These are phyloP conservation scores for Camponotus vicinus DNA, from an alignment of 1,140 invertebrate genomes.

Conservation along the genomic window DNA sequence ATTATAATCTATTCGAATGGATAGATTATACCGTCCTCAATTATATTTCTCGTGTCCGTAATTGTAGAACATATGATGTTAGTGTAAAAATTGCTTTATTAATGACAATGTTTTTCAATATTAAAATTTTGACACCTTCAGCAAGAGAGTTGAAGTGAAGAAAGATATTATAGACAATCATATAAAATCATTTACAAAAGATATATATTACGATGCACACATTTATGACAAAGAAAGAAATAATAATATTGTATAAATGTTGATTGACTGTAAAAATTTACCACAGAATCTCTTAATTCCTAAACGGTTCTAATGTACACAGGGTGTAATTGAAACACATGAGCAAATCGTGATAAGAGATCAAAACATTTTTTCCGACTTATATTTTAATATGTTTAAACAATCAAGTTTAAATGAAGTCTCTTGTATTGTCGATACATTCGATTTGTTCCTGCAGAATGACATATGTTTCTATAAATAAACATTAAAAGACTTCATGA, in stretches of 20 bases:
- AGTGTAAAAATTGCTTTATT: constrained; percentile 36
- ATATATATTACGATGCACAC: constrained; percentile 29
- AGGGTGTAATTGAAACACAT: background rate
- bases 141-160: constrained; percentile 1
- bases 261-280: constrained; percentile 33
- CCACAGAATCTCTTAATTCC: constrained; percentile 15
- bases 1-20: constrained; percentile 30
- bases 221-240: background rate
- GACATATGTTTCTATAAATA: no score
- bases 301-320: background rate
- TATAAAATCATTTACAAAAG: constrained; percentile 6
- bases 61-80: constrained; percentile 1
- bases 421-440: background rate
- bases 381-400: background rate
- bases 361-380: background rate
- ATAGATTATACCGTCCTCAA: constrained; percentile 66
- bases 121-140: constrained; percentile 50
- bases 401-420: background rate
- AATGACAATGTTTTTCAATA: constrained; percentile 8
- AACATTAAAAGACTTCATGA: no score
- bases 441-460: constrained; percentile 20
- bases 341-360: background rate
- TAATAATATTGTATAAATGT: constrained; percentile 25
- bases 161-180: constrained; percentile 58
- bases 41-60: constrained; percentile 53